Evolutionary conservation across 2,113 vertebrate species (phyloP), one percentile per base, ranked within the genome.

Genomic region (Stomatorhinus ivindoensis): DNA sequence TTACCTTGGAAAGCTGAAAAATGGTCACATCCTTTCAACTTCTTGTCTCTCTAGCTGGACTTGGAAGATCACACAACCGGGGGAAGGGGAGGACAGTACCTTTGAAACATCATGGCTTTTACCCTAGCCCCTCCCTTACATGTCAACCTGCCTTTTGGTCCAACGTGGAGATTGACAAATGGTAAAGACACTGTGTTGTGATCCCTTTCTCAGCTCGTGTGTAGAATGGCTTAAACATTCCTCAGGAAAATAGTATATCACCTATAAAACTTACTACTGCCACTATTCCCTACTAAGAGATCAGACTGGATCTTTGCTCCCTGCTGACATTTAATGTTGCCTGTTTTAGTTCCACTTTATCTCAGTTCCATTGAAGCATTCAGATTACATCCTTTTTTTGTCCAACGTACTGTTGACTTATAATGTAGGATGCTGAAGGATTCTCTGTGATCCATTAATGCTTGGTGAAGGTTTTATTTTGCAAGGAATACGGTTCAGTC

Each of bases 1-100:
- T 95, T 95, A 96, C 95, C 94, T 96, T 94, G 90, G 88, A 89
- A 90, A 90, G 92, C 90, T 89, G 91, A 91, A 91, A 92, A 91
- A 92, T 90, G 90, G 91, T 61, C 50, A 88, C 92, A 87, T 92
- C 93, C 90, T 76, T 93, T 91, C 93, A 94, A 89, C 92, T 92
- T 93, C 91, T 91, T 91, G 90, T 93, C 91, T 76, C 89, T 93
- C 92, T 90, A 94, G 93, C 92, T 93, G 93, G 87, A 84, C 91
- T 91, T 93, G 90, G 89, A 90, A 94, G 73, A 90, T 91, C 90
- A 80, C 90, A 93, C 92, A 93, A 93, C 93, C 93, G 91, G 91
- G 92, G 55, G 90, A 90, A 55, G 55, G 86, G 86, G 86, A 51
- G 86, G 86, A 61, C 88, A 90, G 89, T 90, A 93, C 94, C 92